phyloP scores from a whole-genome alignment of 2,888 invertebrate genomes.

The Eupsilia transversa region DNA sequence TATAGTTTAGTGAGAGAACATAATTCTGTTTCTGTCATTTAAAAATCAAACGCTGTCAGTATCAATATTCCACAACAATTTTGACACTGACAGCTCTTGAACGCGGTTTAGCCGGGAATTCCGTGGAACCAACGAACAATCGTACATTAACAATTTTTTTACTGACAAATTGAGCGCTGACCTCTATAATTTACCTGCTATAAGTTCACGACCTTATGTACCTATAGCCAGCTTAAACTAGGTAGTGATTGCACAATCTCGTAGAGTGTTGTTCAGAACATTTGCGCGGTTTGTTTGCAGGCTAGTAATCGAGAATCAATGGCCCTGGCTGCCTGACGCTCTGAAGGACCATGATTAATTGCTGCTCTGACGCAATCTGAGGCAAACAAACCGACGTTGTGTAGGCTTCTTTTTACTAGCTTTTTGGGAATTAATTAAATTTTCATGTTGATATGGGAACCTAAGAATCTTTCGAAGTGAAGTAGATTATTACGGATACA shows the following conservation, averaged over 20 bases:
- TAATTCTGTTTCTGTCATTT: too few species aligned
- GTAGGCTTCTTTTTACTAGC: conserved; percentile 6
- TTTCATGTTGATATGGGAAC: conserved; percentile 2
- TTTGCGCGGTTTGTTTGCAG: conserved; percentile 63
- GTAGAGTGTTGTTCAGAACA: conserved; percentile 29
- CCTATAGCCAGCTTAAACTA: background rate
- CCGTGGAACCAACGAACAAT: too few species aligned
- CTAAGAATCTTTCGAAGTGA: background rate
- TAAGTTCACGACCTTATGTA: background rate
- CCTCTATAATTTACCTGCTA: background rate
- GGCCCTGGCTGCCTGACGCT: conserved; percentile 68
- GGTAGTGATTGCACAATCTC: conserved; percentile 22
- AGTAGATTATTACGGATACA: background rate
- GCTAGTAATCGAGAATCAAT: conserved; percentile 79
- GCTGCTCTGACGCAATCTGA: conserved; percentile 64
- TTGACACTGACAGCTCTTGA: too few species aligned
- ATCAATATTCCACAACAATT: too few species aligned
- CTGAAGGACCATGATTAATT: conserved; percentile 73
- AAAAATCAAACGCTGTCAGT: too few species aligned
- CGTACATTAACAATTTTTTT: too few species aligned
- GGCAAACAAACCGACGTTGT: conserved; percentile 48
- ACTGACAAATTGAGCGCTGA: too few species aligned
- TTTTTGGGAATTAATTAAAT: conserved; percentile 37
- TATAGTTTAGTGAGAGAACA: too few species aligned
- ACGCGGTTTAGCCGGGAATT: too few species aligned